phyloP scores from a whole-genome alignment of 2,113 vertebrate genomes.

The Himantopus leucocephalus region DNA sequence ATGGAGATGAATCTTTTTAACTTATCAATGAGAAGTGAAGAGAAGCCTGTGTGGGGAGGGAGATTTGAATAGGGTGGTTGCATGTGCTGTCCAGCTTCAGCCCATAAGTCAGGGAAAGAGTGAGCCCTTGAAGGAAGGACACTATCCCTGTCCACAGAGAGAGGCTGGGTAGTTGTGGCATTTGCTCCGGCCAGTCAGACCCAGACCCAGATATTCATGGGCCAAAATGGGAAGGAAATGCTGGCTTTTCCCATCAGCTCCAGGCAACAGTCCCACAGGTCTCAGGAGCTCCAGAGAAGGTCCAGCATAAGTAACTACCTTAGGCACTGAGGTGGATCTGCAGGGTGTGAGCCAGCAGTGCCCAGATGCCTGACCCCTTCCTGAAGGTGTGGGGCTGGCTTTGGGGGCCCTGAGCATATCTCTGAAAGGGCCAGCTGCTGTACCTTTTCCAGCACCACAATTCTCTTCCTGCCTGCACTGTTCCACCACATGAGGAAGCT shows the following conservation, averaged over 20 bases:
- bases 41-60: not conserved
- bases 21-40: accelerated
- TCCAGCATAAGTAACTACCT: not conserved
- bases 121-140: not conserved
- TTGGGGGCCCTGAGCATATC: not conserved
- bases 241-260: not conserved
- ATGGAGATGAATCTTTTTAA: not conserved
- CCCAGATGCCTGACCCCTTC: not conserved
- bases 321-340: not conserved
- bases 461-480: not conserved
- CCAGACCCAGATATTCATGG: not conserved
- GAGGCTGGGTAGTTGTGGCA: too few relatives aligned
- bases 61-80: not conserved
- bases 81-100: not conserved
- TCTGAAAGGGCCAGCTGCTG: not conserved
- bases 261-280: not conserved
- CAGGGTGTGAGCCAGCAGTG: not conserved
- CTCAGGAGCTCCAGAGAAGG: not conserved
- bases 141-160: not conserved
- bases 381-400: not conserved
- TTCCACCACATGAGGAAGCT: not conserved
- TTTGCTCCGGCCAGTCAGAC: not conserved
- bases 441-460: accelerated
- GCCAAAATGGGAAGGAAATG: not conserved
- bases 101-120: not conserved